These are phyloP conservation scores for Scomberomorus guttatus DNA, from an alignment of 2,797 vertebrate genomes.

Conservation along the genomic window DNA sequence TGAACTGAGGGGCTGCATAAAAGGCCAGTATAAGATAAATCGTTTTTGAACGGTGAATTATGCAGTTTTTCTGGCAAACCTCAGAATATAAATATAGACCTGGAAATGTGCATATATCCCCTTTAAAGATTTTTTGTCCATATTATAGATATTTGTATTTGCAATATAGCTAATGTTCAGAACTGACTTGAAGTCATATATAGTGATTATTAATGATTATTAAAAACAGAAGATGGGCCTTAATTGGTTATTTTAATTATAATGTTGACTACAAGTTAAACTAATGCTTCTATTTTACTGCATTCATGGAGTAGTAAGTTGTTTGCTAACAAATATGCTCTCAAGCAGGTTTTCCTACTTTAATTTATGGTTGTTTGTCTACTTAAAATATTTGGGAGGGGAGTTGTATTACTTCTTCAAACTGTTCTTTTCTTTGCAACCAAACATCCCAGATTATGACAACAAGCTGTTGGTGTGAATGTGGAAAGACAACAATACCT, in stretches of 20 bases:
- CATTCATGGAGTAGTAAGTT: not conserved
- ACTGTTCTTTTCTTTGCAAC: slow-evolving; percentile 5
- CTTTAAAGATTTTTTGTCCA: too few relatives aligned
- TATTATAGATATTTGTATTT: not conserved
- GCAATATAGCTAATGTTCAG: not conserved
- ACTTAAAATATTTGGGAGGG: not conserved
- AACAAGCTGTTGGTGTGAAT: slow-evolving; percentile 4
- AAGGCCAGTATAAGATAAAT: too few relatives aligned
- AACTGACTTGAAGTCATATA: not conserved
- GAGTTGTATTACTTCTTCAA: not conserved
- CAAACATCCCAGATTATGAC: not conserved
- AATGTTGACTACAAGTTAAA: not conserved
- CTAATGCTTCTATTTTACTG: not conserved
- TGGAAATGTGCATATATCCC: too few relatives aligned
- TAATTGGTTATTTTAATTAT: not conserved
- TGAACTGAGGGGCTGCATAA: too few relatives aligned
- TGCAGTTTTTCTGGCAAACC: too few relatives aligned
- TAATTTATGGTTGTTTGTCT: not conserved
- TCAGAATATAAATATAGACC: too few relatives aligned
- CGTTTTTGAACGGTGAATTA: too few relatives aligned
- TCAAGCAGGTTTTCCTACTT: not conserved
- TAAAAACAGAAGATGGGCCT: not conserved
- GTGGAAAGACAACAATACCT: slow-evolving; percentile 20
- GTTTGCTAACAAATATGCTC: not conserved
- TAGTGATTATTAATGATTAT: not conserved